phyloP scores from a whole-genome alignment of 1,140 invertebrate genomes.

The Portunus trituberculatus region DNA sequence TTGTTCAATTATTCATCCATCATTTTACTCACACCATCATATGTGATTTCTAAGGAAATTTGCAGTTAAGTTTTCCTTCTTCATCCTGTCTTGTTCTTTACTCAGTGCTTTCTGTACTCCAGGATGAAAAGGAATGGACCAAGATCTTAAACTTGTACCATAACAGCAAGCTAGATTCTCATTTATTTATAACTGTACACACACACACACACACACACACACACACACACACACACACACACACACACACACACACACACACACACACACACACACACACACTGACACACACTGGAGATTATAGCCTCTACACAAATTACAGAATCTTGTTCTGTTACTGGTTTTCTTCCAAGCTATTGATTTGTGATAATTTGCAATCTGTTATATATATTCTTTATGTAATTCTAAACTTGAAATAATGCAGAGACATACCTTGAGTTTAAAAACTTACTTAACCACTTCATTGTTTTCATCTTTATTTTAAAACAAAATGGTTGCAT shows the following conservation, averaged over 20 bases:
- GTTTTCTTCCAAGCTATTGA: background rate
- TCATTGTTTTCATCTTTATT: too few relatives aligned
- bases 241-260: constrained; percentile 2
- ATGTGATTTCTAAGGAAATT: background rate
- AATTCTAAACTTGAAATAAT: too few relatives aligned
- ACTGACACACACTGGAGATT: background rate
- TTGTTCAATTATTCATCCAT: constrained; percentile 3
- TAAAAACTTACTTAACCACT: too few relatives aligned
- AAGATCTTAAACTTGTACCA: constrained; percentile 4
- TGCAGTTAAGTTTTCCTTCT: background rate
- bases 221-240: constrained; percentile 2
- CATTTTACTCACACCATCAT: background rate
- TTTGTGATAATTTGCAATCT: background rate
- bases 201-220: background rate
- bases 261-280: background rate
- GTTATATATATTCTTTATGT: too few relatives aligned
- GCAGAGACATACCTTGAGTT: too few relatives aligned
- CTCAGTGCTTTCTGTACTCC: background rate
- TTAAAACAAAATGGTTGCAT: too few relatives aligned
- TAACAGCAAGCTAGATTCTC: constrained; percentile 16
- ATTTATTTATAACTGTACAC: background rate
- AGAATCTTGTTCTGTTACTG: background rate
- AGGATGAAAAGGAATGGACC: background rate
- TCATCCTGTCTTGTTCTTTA: constrained; percentile 19
- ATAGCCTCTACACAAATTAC: background rate